Evolutionary conservation across 1,140 invertebrate species (phyloP).

Genomic region (Lutraria rhynchaena): DNA sequence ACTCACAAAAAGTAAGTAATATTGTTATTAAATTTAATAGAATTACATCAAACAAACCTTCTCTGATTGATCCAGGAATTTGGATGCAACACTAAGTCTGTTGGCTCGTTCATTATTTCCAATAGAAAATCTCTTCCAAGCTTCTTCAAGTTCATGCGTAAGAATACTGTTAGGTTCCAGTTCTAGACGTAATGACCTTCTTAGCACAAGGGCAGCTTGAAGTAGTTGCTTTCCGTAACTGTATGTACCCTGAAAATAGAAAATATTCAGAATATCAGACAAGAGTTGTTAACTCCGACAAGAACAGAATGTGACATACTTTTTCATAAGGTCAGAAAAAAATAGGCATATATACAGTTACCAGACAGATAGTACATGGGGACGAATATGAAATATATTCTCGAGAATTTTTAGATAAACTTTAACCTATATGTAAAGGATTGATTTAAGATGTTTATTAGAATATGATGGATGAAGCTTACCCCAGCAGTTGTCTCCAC

Average conservation of each 20-base stretch:
- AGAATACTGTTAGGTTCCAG: slow-evolving; percentile 85
- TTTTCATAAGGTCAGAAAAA: too few species aligned
- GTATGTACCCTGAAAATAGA: slow-evolving; percentile 88
- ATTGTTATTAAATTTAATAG: too few species aligned
- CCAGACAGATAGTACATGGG: too few species aligned
- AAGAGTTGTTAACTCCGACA: too few species aligned
- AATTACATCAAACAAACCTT: slow-evolving; percentile 84
- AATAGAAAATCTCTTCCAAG: slow-evolving; percentile 88
- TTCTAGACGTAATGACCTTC: slow-evolving; percentile 88
- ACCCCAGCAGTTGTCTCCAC: slow-evolving; percentile 91
- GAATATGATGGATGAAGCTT: slow-evolving; percentile 61
- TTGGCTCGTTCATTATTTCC: slow-evolving; percentile 91
- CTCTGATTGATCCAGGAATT: slow-evolving; percentile 89
- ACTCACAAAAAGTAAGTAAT: too few species aligned
- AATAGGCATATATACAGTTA: too few species aligned
- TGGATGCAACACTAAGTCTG: slow-evolving; percentile 88
- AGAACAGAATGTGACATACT: too few species aligned
- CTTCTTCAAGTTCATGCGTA: slow-evolving; percentile 85
- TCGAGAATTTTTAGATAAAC: too few species aligned
- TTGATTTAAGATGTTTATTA: too few species aligned
- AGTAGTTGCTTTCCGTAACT: slow-evolving; percentile 90
- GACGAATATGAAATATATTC: too few species aligned
- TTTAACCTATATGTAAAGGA: too few species aligned
- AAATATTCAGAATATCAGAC: too few species aligned
- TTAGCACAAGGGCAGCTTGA: slow-evolving; percentile 88